phyloP scores from a whole-genome alignment of 2,888 invertebrate genomes.

The Dusona sp. region DNA sequence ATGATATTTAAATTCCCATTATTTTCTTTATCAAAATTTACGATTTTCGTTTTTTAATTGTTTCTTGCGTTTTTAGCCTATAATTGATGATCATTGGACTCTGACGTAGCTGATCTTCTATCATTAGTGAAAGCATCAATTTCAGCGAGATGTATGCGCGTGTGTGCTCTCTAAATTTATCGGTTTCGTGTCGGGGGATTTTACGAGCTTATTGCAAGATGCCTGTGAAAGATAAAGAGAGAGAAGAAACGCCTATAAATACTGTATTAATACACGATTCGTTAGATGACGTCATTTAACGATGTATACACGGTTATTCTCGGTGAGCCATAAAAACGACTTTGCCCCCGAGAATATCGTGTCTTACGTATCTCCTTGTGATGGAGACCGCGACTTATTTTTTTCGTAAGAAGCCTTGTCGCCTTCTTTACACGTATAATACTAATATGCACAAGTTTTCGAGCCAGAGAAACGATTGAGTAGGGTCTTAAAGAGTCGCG shows the following conservation, averaged over 20 bases:
- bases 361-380: constrained; percentile 38
- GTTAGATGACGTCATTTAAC: constrained; percentile 80
- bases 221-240: constrained; percentile 58
- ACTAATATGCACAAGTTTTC: constrained; percentile 10
- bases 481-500: constrained; percentile 21
- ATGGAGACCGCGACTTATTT: constrained; percentile 50
- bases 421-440: neutral
- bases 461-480: constrained; percentile 3
- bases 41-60: constrained; percentile 9
- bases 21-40: neutral
- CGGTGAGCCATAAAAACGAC: constrained; percentile 68
- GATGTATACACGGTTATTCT: constrained; percentile 74
- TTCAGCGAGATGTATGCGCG: constrained; percentile 47
- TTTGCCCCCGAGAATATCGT: constrained; percentile 59
- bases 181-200: constrained; percentile 72
- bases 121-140: constrained; percentile 49
- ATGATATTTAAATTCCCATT: neutral
- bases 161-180: constrained; percentile 74
- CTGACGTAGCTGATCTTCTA: constrained; percentile 43
- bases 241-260: constrained; percentile 75
- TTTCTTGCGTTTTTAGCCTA: neutral
- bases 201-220: constrained; percentile 73
- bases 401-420: constrained; percentile 9
- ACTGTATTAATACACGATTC: constrained; percentile 77
- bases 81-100: constrained; percentile 46